Base-by-base conservation (phyloP, 2,797 vertebrate species). In the Molothrus aeneus region DNA sequence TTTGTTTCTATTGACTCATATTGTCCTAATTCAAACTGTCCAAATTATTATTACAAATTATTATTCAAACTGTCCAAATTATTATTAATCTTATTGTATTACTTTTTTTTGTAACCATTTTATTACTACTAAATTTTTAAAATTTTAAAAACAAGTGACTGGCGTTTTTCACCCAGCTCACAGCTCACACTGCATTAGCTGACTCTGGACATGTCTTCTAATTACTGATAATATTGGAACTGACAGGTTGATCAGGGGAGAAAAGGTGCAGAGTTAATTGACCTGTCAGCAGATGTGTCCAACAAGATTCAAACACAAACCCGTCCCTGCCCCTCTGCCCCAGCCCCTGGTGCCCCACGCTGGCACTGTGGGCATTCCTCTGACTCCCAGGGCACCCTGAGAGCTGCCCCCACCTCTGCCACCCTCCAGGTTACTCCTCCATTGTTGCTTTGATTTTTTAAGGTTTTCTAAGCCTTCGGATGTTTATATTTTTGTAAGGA, bases 371-470 rank as follows among this genome's bases (percentile, higher is more conserved):
- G 32, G 47, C 69, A 19, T 96, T 96, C 97, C 97, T 96, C 97
- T 97, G 98, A 93, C 90, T 85, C 87, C 60, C 98, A 97, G 98
- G 92, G 74, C 95, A 91, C 97, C 96, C 97, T 94, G 98, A 98
- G 98, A 95, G 95, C 94, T 66, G 24, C 87, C 96, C 84, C 70
- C 89, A 79, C 31, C 91, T 90, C 78, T 92, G 84, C 60, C 36
- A 9, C 74, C 5, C 14, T 36, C 26, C 24, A 1, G 4, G 0
- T 24, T 15, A 21, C 13, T 18, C 53, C 31, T 54, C 53, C 31
- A 9, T 6, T 32, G 19, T 12, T 54, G 31, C 53, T 54, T 54
- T 32, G 19, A 32, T 21, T 4, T 32, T 31, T 54, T 54, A 32
- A 32, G 19, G 4, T 54, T 54, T 54, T 21, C 53, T 21, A 32